A percentile compares a stretch with the other conserved stretches of the same genome.
Conservation (phyloP, 2,797 vertebrate species). For the Melanotaenia nigrans region DNA sequence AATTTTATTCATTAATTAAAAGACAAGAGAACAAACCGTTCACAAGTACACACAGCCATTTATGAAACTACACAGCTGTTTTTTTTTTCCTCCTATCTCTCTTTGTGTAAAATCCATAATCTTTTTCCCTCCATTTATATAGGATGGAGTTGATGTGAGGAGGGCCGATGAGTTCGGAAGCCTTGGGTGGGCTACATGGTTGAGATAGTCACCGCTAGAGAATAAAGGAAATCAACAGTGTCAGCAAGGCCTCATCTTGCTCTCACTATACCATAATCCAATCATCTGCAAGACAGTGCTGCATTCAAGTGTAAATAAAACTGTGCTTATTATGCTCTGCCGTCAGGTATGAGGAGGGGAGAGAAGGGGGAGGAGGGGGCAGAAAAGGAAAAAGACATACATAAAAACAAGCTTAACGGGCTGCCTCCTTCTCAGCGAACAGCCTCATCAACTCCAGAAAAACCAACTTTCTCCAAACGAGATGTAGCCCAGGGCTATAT, state of each 20-base stretch:
- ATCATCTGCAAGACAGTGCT: constrained; percentile 87
- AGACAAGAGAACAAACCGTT: constrained; percentile 71
- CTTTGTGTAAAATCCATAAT: constrained; percentile 61
- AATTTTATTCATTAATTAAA: constrained; percentile 81
- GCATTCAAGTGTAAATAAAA: constrained; percentile 94
- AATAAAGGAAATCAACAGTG: constrained; percentile 82
- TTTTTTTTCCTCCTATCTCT: constrained; percentile 42
- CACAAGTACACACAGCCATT: constrained; percentile 62
- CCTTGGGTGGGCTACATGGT: constrained; percentile 64
- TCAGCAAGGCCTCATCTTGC: constrained; percentile 82
- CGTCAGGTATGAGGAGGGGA: constrained; percentile 73
- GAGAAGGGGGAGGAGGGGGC: constrained; percentile 70
- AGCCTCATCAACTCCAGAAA: constrained; percentile 91
- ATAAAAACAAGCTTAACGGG: constrained; percentile 76
- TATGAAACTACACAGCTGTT: constrained; percentile 49
- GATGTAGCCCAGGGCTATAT: constrained; percentile 91
- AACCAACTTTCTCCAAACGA: constrained; percentile 93
- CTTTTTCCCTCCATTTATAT: constrained; percentile 51
- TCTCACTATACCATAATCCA: constrained; percentile 87
- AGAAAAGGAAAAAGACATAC: constrained; percentile 30
- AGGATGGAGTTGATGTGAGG: constrained; percentile 56
- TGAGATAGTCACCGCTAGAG: constrained; percentile 69
- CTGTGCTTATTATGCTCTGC: constrained; percentile 76
- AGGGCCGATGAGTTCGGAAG: constrained; percentile 54
- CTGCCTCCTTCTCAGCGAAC: constrained; percentile 89